Base-by-base conservation (phyloP, 2,888 invertebrate genomes). In the Lepidochrysops patricia region DNA sequence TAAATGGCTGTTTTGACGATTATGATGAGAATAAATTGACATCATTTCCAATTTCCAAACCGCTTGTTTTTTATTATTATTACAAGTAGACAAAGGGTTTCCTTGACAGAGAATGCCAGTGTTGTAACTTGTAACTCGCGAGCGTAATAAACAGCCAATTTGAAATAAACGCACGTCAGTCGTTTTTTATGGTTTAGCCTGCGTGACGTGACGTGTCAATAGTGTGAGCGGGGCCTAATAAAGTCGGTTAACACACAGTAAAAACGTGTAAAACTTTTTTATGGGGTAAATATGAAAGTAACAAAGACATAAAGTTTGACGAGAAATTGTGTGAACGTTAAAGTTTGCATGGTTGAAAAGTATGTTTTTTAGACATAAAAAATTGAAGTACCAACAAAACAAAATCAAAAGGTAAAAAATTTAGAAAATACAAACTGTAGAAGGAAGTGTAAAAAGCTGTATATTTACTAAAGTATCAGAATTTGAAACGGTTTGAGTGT, bases 401-500 rank as follows among this genome's bases (percentile, higher is more conserved):
- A n/a, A n/a, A n/a, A n/a, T n/a, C n/a, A n/a, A n/a, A n/a, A n/a
- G n/a, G n/a, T n/a, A n/a, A n/a, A n/a, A n/a, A n/a, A n/a, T n/a
- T n/a, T n/a, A n/a, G n/a, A n/a, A n/a, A n/a, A n/a, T n/a, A n/a
- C n/a, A n/a, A 3, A 35, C 4, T 35, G n/a, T n/a, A 13, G 12
- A n/a, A n/a, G n/a, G n/a, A n/a, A n/a, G n/a, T n/a, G n/a, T n/a
- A n/a, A n/a, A n/a, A n/a, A n/a, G 9, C 7, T 23, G 43, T 43
- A 19, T 43, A 23, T 43, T 43, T 43, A 23, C 43, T 9, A 43
- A 43, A 43, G 43, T 43, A 43, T 43, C 19, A 12, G 9, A 23
- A 50, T 26, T 54, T 50, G 32, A 57, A 60, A 48, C 52, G 58
- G 61, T 64, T 62, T 69, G 67, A 67, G 70, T 70, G 71, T 68